Evolutionary conservation across 2,888 invertebrate genomes (phyloP).

Genomic region (Ommatoiulus sabulosus): DNA sequence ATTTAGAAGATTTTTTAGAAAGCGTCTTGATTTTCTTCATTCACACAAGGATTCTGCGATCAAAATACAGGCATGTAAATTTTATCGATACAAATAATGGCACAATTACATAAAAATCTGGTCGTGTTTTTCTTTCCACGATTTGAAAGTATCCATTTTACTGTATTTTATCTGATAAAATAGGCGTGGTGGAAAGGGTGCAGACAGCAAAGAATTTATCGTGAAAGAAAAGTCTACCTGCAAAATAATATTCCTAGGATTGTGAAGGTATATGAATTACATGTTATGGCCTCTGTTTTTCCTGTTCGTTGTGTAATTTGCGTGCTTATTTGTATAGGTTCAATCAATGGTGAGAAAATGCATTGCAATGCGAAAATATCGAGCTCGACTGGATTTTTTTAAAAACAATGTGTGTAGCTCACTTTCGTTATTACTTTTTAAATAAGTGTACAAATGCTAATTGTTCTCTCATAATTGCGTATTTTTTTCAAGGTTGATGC

Average conservation of each 20-base stretch:
- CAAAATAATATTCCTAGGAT: slow-evolving; percentile 63
- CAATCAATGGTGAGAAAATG: slow-evolving; percentile 66
- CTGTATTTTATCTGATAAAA: slow-evolving; percentile 64
- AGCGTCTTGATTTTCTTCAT: slow-evolving; percentile 63
- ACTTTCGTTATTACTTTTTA: not conserved
- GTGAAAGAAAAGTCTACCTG: slow-evolving; percentile 63
- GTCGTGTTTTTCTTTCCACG: too few species aligned
- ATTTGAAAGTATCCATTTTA: slow-evolving; percentile 14
- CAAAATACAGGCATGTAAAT: slow-evolving; percentile 67
- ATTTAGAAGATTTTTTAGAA: slow-evolving; percentile 70
- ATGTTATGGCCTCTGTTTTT: too few species aligned
- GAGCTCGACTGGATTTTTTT: slow-evolving; percentile 64
- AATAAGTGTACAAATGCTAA: not conserved
- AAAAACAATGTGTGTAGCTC: slow-evolving; percentile 63
- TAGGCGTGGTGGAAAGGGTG: slow-evolving; percentile 77
- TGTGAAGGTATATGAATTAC: slow-evolving; percentile 60
- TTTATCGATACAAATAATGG: too few species aligned
- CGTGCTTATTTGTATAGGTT: slow-evolving; percentile 62
- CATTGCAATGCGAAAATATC: slow-evolving; percentile 64
- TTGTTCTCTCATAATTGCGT: not conserved
- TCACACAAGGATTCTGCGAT: slow-evolving; percentile 65
- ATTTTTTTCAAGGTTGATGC: slow-evolving; percentile 61
- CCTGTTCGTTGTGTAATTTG: too few species aligned
- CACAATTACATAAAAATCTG: too few species aligned
- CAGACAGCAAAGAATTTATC: slow-evolving; percentile 67